Evolutionary conservation across 2,113 vertebrate genomes (phyloP).

Genomic region (Gallinago jamesoni): DNA sequence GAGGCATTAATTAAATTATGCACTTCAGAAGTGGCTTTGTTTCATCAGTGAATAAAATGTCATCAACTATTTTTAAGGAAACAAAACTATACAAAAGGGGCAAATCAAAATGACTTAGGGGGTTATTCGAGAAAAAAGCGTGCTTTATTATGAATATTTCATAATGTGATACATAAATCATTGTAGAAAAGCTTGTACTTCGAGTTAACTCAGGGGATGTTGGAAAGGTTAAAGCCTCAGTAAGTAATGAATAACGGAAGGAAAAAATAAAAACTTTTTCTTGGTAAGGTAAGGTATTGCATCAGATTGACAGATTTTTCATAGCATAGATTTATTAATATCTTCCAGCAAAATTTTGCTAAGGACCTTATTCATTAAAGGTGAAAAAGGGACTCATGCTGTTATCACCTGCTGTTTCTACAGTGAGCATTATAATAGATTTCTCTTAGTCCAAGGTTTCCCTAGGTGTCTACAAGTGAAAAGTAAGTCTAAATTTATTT

Average conservation of each 20-base stretch:
- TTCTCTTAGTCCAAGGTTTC: not conserved
- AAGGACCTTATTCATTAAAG: constrained; percentile 32
- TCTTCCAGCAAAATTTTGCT: constrained; percentile 44
- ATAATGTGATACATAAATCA: constrained; percentile 71
- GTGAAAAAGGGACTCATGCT: not conserved
- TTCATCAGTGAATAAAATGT: not conserved
- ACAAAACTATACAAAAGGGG: not conserved
- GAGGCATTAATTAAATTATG: not conserved
- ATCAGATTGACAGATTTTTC: constrained; percentile 28
- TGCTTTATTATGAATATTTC: constrained; percentile 67
- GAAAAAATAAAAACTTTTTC: not conserved
- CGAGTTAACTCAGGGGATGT: constrained; percentile 45
- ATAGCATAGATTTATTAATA: constrained; percentile 58
- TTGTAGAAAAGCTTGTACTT: constrained; percentile 51
- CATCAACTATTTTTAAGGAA: not conserved
- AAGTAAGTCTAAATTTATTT: not conserved
- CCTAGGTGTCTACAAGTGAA: not conserved
- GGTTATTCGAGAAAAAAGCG: constrained; percentile 36
- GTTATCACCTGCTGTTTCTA: constrained; percentile 14
- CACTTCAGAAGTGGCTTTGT: not conserved
- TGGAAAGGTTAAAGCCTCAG: constrained; percentile 69
- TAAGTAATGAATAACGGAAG: constrained; percentile 64
- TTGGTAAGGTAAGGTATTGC: constrained; percentile 1
- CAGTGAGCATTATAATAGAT: not conserved
- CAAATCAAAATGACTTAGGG: constrained; percentile 28